phyloP scores from a whole-genome alignment of 2,888 invertebrate genomes.

The Megaustenia siamemsis region DNA sequence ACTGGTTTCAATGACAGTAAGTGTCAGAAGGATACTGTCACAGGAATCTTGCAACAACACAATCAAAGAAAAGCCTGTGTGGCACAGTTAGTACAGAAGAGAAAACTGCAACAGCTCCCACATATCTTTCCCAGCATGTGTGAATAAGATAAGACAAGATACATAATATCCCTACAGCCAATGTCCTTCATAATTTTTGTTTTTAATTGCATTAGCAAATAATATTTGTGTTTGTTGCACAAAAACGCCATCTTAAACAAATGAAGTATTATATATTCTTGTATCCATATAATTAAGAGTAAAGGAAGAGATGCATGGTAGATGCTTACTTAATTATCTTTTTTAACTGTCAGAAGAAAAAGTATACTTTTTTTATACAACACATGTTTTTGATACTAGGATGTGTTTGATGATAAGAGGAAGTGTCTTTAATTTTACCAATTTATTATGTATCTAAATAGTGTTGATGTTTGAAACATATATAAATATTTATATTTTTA shows the following conservation, averaged over 20 bases:
- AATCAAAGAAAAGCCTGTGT: too few species aligned
- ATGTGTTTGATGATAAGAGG: slow-evolving; percentile 10
- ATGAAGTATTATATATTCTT: background rate
- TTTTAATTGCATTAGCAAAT: too few species aligned
- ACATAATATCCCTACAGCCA: background rate
- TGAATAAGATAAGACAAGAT: too few species aligned
- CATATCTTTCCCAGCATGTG: too few species aligned
- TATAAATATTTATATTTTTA: slow-evolving; percentile 50
- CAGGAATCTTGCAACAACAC: too few species aligned
- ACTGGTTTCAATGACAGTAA: too few species aligned
- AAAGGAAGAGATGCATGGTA: background rate
- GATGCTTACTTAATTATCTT: slow-evolving; percentile 9
- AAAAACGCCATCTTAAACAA: background rate
- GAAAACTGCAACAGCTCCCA: too few species aligned
- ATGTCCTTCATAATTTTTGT: too few species aligned
- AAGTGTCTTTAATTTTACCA: slow-evolving; percentile 26
- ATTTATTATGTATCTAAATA: slow-evolving; percentile 5
- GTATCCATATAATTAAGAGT: background rate
- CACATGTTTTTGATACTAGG: background rate
- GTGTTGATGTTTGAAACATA: slow-evolving; percentile 42
- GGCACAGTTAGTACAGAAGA: too few species aligned
- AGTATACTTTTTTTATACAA: background rate
- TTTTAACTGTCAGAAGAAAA: background rate
- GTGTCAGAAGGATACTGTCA: too few species aligned
- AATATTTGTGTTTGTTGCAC: background rate